These are phyloP conservation scores for Electrona antarctica DNA, from an alignment of 2,113 vertebrate genomes.

Conservation along the genomic window DNA sequence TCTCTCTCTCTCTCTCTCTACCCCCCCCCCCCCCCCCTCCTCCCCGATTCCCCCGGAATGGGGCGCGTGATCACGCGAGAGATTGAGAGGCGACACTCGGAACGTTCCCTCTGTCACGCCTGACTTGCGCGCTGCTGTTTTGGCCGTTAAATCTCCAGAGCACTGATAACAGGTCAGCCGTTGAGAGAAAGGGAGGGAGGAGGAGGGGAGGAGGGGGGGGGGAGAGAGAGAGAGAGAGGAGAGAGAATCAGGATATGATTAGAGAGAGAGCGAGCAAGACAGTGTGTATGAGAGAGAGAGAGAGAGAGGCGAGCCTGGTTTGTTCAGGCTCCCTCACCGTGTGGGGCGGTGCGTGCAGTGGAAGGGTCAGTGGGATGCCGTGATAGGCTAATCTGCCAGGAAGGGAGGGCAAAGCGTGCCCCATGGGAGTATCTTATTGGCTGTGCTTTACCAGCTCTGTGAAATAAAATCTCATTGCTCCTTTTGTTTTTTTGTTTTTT, in stretches of 20 bases:
- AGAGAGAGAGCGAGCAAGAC: constrained; percentile 44
- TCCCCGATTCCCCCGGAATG: neutral
- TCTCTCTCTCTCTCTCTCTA: no score
- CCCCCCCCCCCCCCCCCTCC: neutral
- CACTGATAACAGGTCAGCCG: constrained; percentile 73
- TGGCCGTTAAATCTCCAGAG: constrained; percentile 65
- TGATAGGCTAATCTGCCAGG: constrained; percentile 76
- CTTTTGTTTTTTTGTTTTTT: constrained; percentile 43
- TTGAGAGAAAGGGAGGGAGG: constrained; percentile 43
- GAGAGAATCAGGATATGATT: constrained; percentile 61
- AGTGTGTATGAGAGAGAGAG: constrained; percentile 43
- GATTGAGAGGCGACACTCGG: constrained; percentile 56
- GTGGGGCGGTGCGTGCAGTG: constrained; percentile 72
- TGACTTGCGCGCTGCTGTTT: constrained; percentile 47
- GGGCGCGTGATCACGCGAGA: constrained; percentile 23
- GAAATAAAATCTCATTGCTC: constrained; percentile 66
- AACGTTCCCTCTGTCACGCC: constrained; percentile 61
- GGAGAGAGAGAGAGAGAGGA: constrained; percentile 9
- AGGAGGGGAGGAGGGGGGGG: constrained; percentile 38
- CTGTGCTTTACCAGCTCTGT: constrained; percentile 62
- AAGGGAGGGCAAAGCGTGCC: constrained; percentile 66
- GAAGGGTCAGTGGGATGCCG: constrained; percentile 71
- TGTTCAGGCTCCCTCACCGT: constrained; percentile 68
- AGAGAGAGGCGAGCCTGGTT: constrained; percentile 49
- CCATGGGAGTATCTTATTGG: constrained; percentile 71